A percentile compares a stretch with the other conserved stretches of the same genome.
phyloP scores from a whole-genome alignment of 2,888 invertebrate genomes.

The Rhaphigaster nebulosa region DNA sequence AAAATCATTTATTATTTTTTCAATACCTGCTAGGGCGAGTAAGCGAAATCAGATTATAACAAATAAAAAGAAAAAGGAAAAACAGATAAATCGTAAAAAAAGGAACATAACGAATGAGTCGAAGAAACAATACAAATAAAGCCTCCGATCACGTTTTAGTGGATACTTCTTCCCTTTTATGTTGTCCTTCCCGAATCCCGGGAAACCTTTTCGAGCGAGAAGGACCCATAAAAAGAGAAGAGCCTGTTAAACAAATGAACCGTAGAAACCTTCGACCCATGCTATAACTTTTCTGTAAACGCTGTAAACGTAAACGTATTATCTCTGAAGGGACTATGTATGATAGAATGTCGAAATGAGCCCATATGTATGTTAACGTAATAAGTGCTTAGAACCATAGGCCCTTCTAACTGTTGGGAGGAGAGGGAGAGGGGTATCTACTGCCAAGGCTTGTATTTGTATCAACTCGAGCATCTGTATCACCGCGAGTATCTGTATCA shows the following conservation, averaged over 20 bases:
- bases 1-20: no score
- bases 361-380: no score
- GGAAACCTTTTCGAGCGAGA: background rate
- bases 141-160: slow-evolving; percentile 6
- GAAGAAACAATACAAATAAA: slow-evolving; percentile 35
- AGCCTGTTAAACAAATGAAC: slow-evolving; percentile 19
- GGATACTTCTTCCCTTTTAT: slow-evolving; percentile 21
- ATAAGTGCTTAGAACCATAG: no score
- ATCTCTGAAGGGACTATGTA: background rate
- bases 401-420: no score
- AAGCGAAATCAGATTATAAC: background rate
- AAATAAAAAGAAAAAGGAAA: background rate
- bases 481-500: no score
- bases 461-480: no score
- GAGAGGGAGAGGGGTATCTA: no score
- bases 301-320: background rate
- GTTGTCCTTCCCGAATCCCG: slow-evolving; percentile 11
- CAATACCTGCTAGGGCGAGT: no score
- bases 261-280: slow-evolving; percentile 16
- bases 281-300: background rate
- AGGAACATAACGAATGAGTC: background rate
- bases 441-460: no score
- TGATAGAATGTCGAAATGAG: no score
- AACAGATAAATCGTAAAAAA: slow-evolving; percentile 4
- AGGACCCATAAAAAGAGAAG: slow-evolving; percentile 9